Percentiles rank a stretch among this genome's conserved stretches.
Evolutionary conservation across 2,797 vertebrate species (phyloP).

Genomic region (Dicrostonyx torquatus): DNA sequence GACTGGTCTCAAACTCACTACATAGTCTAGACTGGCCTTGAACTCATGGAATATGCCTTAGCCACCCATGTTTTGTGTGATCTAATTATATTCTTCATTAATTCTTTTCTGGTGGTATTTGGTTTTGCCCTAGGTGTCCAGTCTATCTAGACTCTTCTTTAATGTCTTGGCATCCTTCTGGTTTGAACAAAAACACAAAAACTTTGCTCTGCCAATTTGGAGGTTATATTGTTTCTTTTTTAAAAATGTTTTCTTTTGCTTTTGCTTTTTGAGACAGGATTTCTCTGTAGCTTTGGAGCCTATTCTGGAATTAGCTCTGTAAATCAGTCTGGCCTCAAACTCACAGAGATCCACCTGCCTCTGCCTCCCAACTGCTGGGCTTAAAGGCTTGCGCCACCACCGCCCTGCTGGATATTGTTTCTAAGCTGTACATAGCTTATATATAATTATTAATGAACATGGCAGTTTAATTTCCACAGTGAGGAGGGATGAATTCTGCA

Average conservation of each 20-base stretch:
- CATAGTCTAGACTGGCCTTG: neutral
- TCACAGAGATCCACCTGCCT: too few species aligned
- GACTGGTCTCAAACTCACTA: neutral
- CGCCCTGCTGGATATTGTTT: neutral
- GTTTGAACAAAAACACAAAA: neutral
- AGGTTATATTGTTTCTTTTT: neutral
- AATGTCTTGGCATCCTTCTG: slow-evolving; percentile 27
- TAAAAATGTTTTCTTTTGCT: too few species aligned
- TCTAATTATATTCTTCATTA: neutral
- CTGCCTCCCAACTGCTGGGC: too few species aligned
- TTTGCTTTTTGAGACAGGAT: too few species aligned
- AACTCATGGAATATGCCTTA: neutral
- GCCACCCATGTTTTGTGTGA: neutral
- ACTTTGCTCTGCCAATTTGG: neutral
- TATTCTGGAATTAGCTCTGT: too few species aligned
- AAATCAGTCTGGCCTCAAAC: too few species aligned
- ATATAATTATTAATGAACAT: neutral
- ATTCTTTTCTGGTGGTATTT: neutral
- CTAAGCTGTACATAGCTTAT: neutral
- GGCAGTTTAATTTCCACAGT: neutral
- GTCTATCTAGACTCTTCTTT: neutral
- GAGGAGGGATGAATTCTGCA: neutral
- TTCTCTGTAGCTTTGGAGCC: too few species aligned
- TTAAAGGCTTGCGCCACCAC: too few species aligned
- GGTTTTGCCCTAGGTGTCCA: neutral